Evolutionary conservation across 2,888 invertebrate species (phyloP).

Genomic region (Gibbula magus): DNA sequence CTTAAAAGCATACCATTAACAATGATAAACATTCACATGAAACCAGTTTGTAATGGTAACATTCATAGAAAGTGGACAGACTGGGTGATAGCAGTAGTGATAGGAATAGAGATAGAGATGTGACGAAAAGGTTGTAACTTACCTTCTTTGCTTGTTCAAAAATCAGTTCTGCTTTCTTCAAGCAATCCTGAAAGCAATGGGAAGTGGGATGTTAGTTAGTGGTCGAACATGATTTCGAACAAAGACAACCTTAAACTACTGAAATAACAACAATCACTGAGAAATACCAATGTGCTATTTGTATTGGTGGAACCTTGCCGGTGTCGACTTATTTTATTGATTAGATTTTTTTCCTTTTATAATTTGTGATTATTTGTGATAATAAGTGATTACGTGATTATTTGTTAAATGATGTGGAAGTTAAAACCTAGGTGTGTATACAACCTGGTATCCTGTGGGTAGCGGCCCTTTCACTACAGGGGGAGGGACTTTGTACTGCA

Average conservation of each 20-base stretch:
- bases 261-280: too few species aligned
- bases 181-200: constrained; percentile 80
- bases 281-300: too few species aligned
- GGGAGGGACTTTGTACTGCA: constrained; percentile 79
- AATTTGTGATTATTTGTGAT: too few species aligned
- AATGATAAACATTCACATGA: too few species aligned
- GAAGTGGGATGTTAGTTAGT: neutral
- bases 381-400: neutral
- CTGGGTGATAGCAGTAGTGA: neutral
- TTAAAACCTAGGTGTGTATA: neutral
- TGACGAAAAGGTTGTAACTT: neutral
- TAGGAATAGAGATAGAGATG: neutral
- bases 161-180: constrained; percentile 86
- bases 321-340: neutral
- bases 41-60: too few species aligned
- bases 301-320: neutral
- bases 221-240: too few species aligned
- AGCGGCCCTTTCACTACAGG: constrained; percentile 56
- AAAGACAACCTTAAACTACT: too few species aligned
- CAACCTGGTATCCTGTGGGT: constrained; percentile 78
- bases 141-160: constrained; percentile 82
- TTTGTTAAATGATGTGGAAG: neutral
- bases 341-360: neutral
- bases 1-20: too few species aligned
- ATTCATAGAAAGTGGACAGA: neutral